Conservation (phyloP, 2,113 vertebrate species). For the Forbesichthys agassizii region DNA sequence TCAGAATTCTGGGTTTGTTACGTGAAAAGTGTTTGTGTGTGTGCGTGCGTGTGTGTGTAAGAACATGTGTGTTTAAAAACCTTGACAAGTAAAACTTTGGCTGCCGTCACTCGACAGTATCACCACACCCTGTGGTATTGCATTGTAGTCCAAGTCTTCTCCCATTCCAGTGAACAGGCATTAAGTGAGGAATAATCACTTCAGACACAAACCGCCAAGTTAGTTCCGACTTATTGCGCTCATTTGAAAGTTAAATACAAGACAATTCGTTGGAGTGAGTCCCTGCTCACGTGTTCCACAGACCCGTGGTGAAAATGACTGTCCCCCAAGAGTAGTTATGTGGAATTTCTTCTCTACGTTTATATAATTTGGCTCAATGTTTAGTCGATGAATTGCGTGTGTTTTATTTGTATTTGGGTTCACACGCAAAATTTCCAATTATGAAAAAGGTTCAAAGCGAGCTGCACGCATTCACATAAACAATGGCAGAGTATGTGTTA, state of each 20-base stretch:
- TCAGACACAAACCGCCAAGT: constrained; percentile 65
- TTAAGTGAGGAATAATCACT: constrained; percentile 71
- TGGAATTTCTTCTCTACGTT: constrained; percentile 46
- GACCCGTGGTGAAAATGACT: constrained; percentile 47
- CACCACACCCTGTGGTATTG: constrained; percentile 58
- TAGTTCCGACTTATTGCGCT: constrained; percentile 68
- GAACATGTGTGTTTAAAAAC: constrained; percentile 46
- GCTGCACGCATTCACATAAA: constrained; percentile 26
- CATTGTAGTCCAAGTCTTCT: constrained; percentile 56
- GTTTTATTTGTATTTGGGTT: constrained; percentile 36
- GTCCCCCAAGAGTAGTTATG: constrained; percentile 57
- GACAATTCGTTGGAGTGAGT: constrained; percentile 33
- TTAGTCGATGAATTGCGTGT: constrained; percentile 37
- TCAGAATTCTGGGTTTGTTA: constrained; percentile 46
- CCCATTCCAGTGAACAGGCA: constrained; percentile 61
- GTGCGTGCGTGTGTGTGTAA: constrained; percentile 18
- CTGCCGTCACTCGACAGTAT: constrained; percentile 68
- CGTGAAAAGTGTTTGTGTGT: constrained; percentile 33
- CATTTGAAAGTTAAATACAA: constrained; percentile 62
- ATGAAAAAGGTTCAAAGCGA: constrained; percentile 9
- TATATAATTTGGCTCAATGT: constrained; percentile 30
- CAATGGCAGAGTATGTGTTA: no score
- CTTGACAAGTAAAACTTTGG: constrained; percentile 68
- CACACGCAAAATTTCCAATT: constrained; percentile 46
- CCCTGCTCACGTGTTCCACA: constrained; percentile 26